A percentile compares a stretch with the other conserved stretches of the same genome.
Conservation (phyloP, 2,113 vertebrate genomes). For the Lontra canadensis region DNA sequence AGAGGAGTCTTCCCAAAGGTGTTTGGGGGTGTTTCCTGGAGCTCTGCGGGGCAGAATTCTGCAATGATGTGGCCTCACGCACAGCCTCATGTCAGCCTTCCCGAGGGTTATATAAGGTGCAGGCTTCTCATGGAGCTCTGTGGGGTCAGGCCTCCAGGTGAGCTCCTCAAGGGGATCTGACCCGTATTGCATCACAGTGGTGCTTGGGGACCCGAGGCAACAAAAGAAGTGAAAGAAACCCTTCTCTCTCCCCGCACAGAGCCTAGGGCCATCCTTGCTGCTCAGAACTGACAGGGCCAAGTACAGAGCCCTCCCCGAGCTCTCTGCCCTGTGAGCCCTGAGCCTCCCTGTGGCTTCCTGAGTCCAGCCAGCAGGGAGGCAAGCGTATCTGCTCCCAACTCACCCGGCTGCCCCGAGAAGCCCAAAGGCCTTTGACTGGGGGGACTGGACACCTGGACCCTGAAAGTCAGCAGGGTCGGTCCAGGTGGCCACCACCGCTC, state of each 20-base stretch:
- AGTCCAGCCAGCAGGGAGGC: fast-evolving
- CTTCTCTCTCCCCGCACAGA: neutral
- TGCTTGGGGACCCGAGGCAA: neutral
- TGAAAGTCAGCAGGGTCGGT: neutral
- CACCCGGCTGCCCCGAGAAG: neutral
- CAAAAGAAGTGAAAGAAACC: neutral
- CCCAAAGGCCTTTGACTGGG: neutral
- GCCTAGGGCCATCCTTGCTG: neutral
- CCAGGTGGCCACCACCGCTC: neutral
- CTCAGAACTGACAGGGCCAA: neutral
- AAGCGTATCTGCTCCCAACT: fast-evolving
- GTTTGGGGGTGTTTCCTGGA: neutral
- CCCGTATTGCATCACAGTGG: neutral
- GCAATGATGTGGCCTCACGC: fast-evolving
- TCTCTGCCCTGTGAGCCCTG: neutral
- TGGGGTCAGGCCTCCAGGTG: neutral
- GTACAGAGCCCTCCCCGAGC: neutral
- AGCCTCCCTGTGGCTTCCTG: fast-evolving
- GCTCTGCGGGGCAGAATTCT: fast-evolving
- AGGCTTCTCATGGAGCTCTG: neutral
- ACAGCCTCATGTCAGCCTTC: neutral
- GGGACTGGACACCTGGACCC: neutral
- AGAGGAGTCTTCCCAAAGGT: neutral
- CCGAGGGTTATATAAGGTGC: neutral
- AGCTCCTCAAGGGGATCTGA: neutral